phyloP scores from a whole-genome alignment of 1,140 invertebrate genomes.

The Habropoda laboriosa region DNA sequence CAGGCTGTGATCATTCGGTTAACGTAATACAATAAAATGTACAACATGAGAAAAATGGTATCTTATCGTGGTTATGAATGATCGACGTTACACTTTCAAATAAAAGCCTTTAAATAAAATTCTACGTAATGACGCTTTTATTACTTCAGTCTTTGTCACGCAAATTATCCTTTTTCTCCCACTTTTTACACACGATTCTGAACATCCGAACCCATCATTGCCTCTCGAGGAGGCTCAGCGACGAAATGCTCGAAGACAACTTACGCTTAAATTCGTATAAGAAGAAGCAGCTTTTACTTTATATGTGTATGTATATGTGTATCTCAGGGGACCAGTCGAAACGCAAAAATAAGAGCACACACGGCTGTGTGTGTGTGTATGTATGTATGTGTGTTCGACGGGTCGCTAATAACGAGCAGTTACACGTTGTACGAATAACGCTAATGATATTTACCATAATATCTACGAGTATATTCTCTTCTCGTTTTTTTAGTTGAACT shows the following conservation, averaged over 20 bases:
- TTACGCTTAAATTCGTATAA: background rate
- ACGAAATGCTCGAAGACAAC: conserved; percentile 21
- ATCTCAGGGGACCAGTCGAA: background rate
- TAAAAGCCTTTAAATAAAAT: conserved; percentile 34
- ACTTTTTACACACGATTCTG: background rate
- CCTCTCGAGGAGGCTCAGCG: background rate
- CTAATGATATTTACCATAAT: conserved; percentile 15
- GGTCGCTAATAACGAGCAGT: background rate
- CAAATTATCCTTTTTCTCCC: conserved; percentile 22
- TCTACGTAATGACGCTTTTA: conserved; percentile 34
- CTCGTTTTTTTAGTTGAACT: conserved; percentile 22
- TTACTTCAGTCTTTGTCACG: conserved; percentile 71
- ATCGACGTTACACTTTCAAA: background rate
- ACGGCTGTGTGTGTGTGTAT: too few species aligned
- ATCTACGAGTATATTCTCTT: conserved; percentile 29
- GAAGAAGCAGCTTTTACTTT: background rate
- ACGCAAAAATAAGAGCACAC: background rate
- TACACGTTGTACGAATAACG: background rate
- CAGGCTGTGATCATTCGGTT: conserved; percentile 2
- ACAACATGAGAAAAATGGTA: background rate
- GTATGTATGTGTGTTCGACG: too few species aligned
- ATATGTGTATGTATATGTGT: too few species aligned
- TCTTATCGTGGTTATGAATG: background rate
- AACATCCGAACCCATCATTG: too few species aligned
- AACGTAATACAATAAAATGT: background rate